phyloP scores from a whole-genome alignment of 2,797 vertebrate genomes.

The Ctenopoma multispine region DNA sequence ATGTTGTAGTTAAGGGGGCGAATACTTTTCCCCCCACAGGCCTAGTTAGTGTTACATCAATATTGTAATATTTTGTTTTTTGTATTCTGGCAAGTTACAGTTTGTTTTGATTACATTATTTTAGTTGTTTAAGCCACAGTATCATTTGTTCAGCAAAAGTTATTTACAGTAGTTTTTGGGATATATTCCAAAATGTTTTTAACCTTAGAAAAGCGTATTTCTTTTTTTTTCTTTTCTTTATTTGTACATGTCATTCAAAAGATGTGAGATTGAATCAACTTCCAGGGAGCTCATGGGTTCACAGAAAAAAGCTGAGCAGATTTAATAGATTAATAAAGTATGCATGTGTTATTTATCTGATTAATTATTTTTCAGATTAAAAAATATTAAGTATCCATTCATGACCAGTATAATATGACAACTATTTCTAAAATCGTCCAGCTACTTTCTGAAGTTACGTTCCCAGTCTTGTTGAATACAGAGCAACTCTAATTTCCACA shows the following conservation, averaged over 20 bases:
- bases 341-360: no score
- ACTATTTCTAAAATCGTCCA: background rate
- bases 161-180: background rate
- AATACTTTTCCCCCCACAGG: no score
- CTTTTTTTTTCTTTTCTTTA: no score
- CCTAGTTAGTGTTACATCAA: no score
- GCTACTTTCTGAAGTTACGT: conserved; percentile 34
- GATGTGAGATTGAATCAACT: no score
- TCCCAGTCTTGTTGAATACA: conserved; percentile 21
- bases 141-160: background rate
- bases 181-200: background rate
- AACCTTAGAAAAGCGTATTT: background rate
- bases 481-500: conserved; percentile 46
- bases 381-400: background rate
- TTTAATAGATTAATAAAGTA: no score
- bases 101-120: no score
- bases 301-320: no score
- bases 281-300: background rate
- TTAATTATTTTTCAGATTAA: background rate
- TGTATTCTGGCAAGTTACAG: no score
- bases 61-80: no score
- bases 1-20: no score
- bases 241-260: no score
- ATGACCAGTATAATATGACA: background rate
- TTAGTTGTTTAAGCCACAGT: background rate